These are phyloP conservation scores for Cottoperca gobio DNA, from an alignment of 2,797 vertebrate genomes.

Conservation along the genomic window DNA sequence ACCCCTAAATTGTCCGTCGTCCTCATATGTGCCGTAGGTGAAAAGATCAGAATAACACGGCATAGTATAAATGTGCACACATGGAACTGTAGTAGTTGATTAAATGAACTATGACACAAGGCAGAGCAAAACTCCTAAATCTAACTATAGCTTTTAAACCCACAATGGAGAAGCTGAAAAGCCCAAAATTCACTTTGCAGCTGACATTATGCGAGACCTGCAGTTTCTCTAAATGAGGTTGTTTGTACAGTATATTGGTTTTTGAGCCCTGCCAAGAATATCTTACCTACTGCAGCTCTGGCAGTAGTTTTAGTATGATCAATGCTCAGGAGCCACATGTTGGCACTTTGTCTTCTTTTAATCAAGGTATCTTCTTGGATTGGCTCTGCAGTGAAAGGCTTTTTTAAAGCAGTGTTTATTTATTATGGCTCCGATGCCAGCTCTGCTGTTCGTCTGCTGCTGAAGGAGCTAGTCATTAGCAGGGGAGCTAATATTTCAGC, in stretches of 20 bases:
- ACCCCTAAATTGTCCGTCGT: background rate
- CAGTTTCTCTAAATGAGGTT: conserved; percentile 40
- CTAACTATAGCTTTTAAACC: background rate
- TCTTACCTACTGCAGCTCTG: conserved; percentile 53
- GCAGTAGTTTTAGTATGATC: conserved; percentile 55
- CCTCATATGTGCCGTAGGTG: background rate
- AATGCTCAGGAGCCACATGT: conserved; percentile 41
- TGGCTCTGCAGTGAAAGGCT: conserved; percentile 44
- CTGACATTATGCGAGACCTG: conserved; percentile 30
- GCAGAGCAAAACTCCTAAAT: conserved; percentile 11
- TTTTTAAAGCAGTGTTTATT: conserved; percentile 59
- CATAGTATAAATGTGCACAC: background rate
- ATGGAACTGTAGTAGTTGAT: background rate
- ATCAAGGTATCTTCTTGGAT: conserved; percentile 62
- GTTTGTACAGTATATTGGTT: conserved; percentile 30
- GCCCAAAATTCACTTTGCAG: conserved; percentile 15
- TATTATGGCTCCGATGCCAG: conserved; percentile 58
- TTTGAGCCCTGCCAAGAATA: conserved; percentile 37
- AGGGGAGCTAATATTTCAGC: conserved; percentile 90
- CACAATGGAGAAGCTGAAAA: background rate
- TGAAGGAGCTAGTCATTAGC: conserved; percentile 77
- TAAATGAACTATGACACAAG: conserved; percentile 7
- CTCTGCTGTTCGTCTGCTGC: conserved; percentile 58
- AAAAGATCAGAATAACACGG: background rate
- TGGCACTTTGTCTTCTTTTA: conserved; percentile 63